These are phyloP conservation scores for Chaunax sp. DNA, from an alignment of 2,797 vertebrate species.

Conservation along the genomic window DNA sequence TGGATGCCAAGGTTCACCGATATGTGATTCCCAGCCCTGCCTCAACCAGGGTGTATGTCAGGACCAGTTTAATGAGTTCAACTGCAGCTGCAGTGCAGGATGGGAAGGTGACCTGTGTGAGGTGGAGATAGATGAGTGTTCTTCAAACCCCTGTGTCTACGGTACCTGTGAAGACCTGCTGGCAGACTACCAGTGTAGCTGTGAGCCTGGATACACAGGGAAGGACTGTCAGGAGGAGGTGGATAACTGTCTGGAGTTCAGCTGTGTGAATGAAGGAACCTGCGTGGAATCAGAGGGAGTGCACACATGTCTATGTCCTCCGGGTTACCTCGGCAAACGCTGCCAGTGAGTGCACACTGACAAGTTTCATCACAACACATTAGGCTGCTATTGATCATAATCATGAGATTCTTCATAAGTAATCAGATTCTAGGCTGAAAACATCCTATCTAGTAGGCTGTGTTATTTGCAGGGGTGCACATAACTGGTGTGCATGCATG, in stretches of 20 bases:
- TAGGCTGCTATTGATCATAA: not conserved
- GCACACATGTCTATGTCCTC: constrained; percentile 86
- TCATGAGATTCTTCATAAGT: not conserved
- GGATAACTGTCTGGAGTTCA: constrained; percentile 86
- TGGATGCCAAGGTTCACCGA: constrained; percentile 85
- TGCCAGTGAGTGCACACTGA: constrained; percentile 88
- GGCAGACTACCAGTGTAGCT: constrained; percentile 88
- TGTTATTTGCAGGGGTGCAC: no score
- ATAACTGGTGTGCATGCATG: no score
- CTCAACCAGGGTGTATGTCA: constrained; percentile 85
- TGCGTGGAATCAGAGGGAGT: constrained; percentile 77
- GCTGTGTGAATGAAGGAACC: constrained; percentile 85
- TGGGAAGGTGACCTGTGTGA: constrained; percentile 90
- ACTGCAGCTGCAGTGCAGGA: constrained; percentile 86
- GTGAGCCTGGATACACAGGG: constrained; percentile 88
- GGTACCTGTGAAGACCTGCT: constrained; percentile 86
- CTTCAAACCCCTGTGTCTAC: constrained; percentile 83
- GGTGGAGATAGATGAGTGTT: constrained; percentile 85
- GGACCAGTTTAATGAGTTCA: constrained; percentile 90
- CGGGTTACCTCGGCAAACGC: constrained; percentile 80
- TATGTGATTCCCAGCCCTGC: constrained; percentile 88
- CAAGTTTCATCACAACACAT: not conserved
- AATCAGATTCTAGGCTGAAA: not conserved
- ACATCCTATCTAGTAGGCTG: no score
- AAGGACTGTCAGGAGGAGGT: constrained; percentile 87